A percentile compares a stretch with the other conserved stretches of the same genome.
phyloP scores from a whole-genome alignment of 2,113 vertebrate genomes.

The Bubalus kerabau region DNA sequence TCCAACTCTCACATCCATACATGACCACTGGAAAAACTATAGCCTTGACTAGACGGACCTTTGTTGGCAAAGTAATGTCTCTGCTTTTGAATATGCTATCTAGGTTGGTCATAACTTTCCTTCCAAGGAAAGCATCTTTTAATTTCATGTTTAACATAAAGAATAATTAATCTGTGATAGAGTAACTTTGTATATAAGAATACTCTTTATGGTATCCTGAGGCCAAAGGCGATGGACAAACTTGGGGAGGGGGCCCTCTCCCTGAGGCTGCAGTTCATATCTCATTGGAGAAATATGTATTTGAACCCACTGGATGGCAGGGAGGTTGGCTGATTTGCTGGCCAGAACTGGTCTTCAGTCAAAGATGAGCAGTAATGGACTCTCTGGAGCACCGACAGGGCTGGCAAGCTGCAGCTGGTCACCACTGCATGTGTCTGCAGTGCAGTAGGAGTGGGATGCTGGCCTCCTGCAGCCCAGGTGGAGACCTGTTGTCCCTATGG shows the following conservation, averaged over 20 bases:
- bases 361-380: background rate
- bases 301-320: background rate
- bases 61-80: too few relatives aligned
- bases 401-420: background rate
- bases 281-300: background rate
- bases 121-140: too few relatives aligned
- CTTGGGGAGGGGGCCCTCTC: background rate
- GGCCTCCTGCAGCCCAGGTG: background rate
- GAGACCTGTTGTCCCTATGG: background rate
- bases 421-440: fast-evolving
- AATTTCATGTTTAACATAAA: background rate
- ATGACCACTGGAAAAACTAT: too few relatives aligned
- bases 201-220: background rate
- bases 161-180: background rate
- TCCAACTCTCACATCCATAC: too few relatives aligned
- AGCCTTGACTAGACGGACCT: too few relatives aligned
- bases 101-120: too few relatives aligned
- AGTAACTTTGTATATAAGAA: background rate
- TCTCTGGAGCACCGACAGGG: background rate
- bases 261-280: background rate
- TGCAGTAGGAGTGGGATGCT: background rate
- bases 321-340: background rate
- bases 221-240: background rate
- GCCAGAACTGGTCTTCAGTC: background rate
- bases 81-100: too few relatives aligned